Percentiles rank a stretch among this genome's conserved stretches.
These are phyloP conservation scores for Drosophila bocki DNA, from an alignment of 1,140 invertebrate species.

Conservation along the genomic window DNA sequence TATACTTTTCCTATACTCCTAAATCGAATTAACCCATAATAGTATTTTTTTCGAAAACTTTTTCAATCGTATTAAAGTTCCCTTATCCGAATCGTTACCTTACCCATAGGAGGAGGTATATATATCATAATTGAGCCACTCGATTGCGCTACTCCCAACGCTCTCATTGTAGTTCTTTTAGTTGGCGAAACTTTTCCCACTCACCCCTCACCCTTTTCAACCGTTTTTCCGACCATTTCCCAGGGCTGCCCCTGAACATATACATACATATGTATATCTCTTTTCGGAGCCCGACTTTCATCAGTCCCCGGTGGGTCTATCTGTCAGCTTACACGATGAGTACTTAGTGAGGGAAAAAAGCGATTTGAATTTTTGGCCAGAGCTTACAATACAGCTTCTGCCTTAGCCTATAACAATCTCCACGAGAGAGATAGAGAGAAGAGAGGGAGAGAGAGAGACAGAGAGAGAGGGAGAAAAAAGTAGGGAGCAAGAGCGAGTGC, in stretches of 20 bases:
- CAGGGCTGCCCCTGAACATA: neutral
- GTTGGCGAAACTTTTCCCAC: constrained; percentile 16
- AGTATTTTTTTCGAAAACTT: neutral
- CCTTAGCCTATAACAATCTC: constrained; percentile 28
- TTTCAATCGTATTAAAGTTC: constrained; percentile 30
- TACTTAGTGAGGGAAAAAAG: constrained; percentile 22
- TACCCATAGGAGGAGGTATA: neutral
- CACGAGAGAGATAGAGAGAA: neutral
- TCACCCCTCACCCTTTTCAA: neutral
- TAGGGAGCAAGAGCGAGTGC: neutral
- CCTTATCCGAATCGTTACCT: constrained; percentile 9
- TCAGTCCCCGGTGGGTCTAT: constrained; percentile 26
- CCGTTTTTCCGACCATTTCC: neutral
- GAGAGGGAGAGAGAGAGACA: neutral
- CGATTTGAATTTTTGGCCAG: constrained; percentile 43
- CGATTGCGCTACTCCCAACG: constrained; percentile 5
- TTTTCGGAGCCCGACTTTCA: constrained; percentile 9
- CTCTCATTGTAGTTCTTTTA: constrained; percentile 27
- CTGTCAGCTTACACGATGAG: constrained; percentile 30
- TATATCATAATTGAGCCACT: constrained; percentile 39
- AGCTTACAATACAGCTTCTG: constrained; percentile 10
- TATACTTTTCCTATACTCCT: neutral
- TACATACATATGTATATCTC: neutral
- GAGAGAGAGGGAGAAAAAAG: neutral
- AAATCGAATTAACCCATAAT: neutral